Evolutionary conservation across 2,888 invertebrate species (phyloP).

Genomic region (Macaria notata): DNA sequence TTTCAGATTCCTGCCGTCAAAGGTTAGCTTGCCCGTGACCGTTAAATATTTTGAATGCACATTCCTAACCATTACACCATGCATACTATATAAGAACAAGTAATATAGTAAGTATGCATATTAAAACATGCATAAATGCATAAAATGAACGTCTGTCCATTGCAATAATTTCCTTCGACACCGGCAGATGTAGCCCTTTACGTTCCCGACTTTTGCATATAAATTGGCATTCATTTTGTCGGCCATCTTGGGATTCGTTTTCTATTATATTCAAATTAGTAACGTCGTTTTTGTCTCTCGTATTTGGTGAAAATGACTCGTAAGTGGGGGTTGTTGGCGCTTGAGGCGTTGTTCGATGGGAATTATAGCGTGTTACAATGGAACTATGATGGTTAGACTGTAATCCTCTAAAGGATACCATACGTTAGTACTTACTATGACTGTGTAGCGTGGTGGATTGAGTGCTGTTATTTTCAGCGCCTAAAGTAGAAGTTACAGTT

Average conservation of each 20-base stretch:
- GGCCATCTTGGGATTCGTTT: conserved; percentile 54
- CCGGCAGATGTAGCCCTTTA: conserved; percentile 33
- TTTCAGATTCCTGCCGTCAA: background rate
- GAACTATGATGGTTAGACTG: no score
- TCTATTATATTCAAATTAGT: conserved; percentile 73
- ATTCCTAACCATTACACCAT: conserved; percentile 9
- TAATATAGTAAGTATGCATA: conserved; percentile 17
- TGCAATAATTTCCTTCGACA: conserved; percentile 34
- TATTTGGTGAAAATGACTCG: conserved; percentile 29
- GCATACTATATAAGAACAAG: background rate
- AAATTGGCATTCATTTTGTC: conserved; percentile 49
- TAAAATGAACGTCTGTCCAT: conserved; percentile 33
- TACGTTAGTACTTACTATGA: no score
- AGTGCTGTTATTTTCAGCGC: no score
- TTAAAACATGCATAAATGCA: conserved; percentile 35
- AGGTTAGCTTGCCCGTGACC: conserved; percentile 4
- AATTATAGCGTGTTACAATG: background rate
- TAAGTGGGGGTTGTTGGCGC: conserved; percentile 15
- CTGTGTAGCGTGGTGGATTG: no score
- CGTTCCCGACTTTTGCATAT: conserved; percentile 53
- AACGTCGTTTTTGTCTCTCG: conserved; percentile 35
- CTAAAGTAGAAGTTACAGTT: no score
- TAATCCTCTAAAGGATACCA: no score
- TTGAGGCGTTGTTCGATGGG: background rate
- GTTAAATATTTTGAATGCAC: conserved; percentile 18